phyloP scores from a whole-genome alignment of 2,888 invertebrate genomes.

The Macaria notata region DNA sequence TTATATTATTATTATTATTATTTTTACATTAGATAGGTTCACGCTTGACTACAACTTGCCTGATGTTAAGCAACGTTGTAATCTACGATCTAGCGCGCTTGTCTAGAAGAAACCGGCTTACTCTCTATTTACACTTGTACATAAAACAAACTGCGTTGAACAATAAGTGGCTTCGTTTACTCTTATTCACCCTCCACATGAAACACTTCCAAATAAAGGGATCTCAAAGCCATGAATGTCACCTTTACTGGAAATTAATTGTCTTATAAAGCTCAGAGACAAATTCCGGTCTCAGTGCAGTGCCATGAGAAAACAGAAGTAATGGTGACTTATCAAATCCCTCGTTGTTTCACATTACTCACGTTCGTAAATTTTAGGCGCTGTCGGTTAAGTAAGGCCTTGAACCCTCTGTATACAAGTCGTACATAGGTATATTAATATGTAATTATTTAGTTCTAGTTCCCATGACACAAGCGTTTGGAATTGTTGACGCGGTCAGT shows the following conservation, averaged over 20 bases:
- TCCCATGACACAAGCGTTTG: too few relatives aligned
- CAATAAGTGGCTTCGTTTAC: not conserved
- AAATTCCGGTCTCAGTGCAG: constrained; percentile 34
- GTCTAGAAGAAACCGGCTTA: too few relatives aligned
- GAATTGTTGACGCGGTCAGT: too few relatives aligned
- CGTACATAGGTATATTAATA: too few relatives aligned
- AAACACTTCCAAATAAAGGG: constrained; percentile 32
- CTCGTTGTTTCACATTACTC: constrained; percentile 15
- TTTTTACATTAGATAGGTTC: too few relatives aligned
- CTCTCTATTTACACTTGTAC: too few relatives aligned
- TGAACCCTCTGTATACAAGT: not conserved
- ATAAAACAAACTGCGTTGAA: too few relatives aligned
- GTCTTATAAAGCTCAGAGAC: constrained; percentile 34
- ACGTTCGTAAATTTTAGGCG: constrained; percentile 1
- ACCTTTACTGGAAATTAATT: constrained; percentile 38
- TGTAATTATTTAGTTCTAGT: too few relatives aligned
- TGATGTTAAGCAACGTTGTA: too few relatives aligned
- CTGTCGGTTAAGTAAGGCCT: not conserved
- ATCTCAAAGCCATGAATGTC: constrained; percentile 34
- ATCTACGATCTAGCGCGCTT: too few relatives aligned
- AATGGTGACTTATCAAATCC: constrained; percentile 29
- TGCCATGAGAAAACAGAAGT: constrained; percentile 33
- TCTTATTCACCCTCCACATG: constrained; percentile 19
- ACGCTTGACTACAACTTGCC: too few relatives aligned
- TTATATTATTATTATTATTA: too few relatives aligned